Conservation (phyloP, 1,140 invertebrate species). For the Drosophila pandora region DNA sequence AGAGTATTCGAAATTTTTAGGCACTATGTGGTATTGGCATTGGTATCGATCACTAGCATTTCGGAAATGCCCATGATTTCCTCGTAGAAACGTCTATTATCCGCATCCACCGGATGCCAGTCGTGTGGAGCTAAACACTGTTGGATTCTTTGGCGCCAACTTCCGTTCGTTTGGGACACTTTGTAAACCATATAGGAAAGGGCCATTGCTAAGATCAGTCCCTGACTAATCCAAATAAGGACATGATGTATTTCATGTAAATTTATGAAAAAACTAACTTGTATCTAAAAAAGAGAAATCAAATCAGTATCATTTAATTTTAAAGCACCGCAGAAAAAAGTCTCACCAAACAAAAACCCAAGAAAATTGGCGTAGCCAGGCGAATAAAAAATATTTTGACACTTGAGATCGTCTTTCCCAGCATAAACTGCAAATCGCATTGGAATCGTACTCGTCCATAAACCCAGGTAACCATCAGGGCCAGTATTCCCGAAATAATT, state of each 20-base stretch:
- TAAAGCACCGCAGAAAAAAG: neutral
- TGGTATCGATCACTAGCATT: conserved; percentile 74
- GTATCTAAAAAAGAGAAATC: conserved; percentile 33
- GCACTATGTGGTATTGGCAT: conserved; percentile 64
- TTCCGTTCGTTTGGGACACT: conserved; percentile 64
- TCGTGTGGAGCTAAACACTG: conserved; percentile 78
- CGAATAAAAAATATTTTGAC: conserved; percentile 74
- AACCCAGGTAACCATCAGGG: conserved; percentile 89
- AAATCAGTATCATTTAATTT: neutral
- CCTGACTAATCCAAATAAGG: conserved; percentile 62
- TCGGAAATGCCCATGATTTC: conserved; percentile 80
- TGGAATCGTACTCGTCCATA: conserved; percentile 90
- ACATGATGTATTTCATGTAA: conserved; percentile 24
- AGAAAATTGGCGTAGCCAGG: conserved; percentile 69
- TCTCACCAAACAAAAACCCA: conserved; percentile 59
- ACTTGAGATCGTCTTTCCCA: conserved; percentile 87
- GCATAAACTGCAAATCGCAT: conserved; percentile 91
- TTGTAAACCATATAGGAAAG: conserved; percentile 70
- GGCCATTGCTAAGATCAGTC: conserved; percentile 54
- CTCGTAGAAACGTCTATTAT: conserved; percentile 75
- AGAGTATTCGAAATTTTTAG: conserved; percentile 35
- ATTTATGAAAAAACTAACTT: conserved; percentile 41
- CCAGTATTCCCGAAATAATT: conserved; percentile 88
- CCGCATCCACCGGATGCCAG: conserved; percentile 80
- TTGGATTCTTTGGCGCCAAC: conserved; percentile 51